These are phyloP conservation scores for Eueides isabella DNA, from an alignment of 1,140 invertebrate species.

Conservation along the genomic window DNA sequence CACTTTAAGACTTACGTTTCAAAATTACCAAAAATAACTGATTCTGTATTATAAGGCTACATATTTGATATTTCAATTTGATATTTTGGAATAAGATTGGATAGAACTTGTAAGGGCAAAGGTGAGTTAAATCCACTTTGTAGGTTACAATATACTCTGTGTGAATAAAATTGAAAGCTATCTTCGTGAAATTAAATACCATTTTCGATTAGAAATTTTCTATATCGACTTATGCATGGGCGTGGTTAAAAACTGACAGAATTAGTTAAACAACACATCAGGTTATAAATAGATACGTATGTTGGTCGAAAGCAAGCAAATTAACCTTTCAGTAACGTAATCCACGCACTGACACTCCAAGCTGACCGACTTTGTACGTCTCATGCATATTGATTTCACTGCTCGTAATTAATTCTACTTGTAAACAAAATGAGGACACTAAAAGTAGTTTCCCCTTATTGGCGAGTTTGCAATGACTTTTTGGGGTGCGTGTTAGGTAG, in stretches of 20 bases:
- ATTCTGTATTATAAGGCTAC: background rate
- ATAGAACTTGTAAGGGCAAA: background rate
- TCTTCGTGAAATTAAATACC: background rate
- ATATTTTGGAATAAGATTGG: background rate
- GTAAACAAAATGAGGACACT: constrained; percentile 20
- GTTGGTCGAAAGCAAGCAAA: constrained; percentile 2
- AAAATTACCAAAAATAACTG: background rate
- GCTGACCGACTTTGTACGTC: constrained; percentile 38
- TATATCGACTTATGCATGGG: background rate
- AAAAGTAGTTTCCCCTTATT: constrained; percentile 16
- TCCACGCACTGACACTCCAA: constrained; percentile 49
- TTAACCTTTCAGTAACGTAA: constrained; percentile 48
- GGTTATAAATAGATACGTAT: background rate
- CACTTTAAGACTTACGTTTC: too few species aligned
- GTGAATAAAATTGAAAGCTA: constrained; percentile 4
- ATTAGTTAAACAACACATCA: background rate
- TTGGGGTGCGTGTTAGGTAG: background rate
- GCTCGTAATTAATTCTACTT: constrained; percentile 23
- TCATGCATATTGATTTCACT: constrained; percentile 56
- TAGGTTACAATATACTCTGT: background rate
- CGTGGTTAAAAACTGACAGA: background rate
- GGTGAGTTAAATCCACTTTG: constrained; percentile 6
- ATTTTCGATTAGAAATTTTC: background rate
- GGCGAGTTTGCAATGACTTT: constrained; percentile 11
- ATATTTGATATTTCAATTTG: background rate